These are phyloP conservation scores for Calidris pugnax DNA, from an alignment of 2,113 vertebrate genomes.

Conservation along the genomic window DNA sequence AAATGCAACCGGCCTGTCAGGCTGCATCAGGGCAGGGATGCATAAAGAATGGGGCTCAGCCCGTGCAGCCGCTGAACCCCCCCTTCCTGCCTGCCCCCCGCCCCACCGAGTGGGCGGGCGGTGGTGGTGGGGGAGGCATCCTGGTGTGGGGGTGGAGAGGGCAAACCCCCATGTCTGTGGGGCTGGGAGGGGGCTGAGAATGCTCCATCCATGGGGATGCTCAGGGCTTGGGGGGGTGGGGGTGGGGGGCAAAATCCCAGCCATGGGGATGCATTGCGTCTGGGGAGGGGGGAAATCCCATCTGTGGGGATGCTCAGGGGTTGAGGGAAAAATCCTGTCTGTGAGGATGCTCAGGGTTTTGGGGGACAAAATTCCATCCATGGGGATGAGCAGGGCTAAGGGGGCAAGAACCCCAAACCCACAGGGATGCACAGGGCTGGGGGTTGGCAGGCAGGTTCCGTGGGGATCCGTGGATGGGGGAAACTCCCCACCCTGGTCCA, in stretches of 20 bases:
- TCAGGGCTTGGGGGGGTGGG: too few species aligned
- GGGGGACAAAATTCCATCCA: not conserved
- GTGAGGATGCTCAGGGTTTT: too few species aligned
- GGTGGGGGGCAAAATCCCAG: not conserved
- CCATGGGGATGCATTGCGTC: too few species aligned
- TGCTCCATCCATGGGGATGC: not conserved
- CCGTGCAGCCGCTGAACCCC: not conserved
- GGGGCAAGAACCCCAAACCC: too few species aligned
- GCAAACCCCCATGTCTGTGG: not conserved
- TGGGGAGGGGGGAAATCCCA: not conserved
- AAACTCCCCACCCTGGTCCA: too few species aligned
- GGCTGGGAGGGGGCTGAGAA: not conserved
- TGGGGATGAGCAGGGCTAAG: not conserved
- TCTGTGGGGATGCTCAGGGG: not conserved
- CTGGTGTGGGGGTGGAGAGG: not conserved
- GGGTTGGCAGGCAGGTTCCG: not conserved
- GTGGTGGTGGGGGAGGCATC: too few species aligned
- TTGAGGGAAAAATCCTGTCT: not conserved
- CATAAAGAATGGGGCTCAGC: slow-evolving; percentile 37
- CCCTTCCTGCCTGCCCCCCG: not conserved
- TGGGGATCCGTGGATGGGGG: not conserved
- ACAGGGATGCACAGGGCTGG: too few species aligned
- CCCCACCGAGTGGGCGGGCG: not conserved
- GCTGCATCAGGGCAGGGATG: slow-evolving; percentile 70
- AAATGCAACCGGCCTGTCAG: slow-evolving; percentile 72